Conservation (phyloP, 1,140 invertebrate genomes). For the Conopomorpha cramerella region DNA sequence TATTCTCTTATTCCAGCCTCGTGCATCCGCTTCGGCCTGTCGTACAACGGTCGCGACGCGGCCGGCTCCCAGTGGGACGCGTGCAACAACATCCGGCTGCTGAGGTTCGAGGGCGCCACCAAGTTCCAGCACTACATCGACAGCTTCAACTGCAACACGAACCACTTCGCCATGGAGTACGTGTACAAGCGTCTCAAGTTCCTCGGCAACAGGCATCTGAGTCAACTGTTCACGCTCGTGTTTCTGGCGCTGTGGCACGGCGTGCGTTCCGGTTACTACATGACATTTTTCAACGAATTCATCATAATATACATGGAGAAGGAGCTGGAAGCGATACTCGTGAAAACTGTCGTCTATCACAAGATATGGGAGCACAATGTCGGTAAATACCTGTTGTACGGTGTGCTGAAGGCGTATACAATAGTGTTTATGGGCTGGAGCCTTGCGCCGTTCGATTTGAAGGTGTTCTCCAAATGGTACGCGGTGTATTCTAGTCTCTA, state of each 20-base stretch:
- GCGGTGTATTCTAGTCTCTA: conserved; percentile 30
- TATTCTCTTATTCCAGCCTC: conserved; percentile 46
- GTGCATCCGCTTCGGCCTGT: conserved; percentile 71
- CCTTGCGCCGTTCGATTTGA: conserved; percentile 77
- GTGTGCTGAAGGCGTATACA: conserved; percentile 76
- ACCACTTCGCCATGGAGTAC: conserved; percentile 89
- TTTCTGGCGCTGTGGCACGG: conserved; percentile 96
- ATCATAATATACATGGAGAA: conserved; percentile 85
- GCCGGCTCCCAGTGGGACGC: conserved; percentile 76
- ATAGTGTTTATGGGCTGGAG: conserved; percentile 86
- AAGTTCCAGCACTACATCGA: conserved; percentile 84
- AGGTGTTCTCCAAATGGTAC: conserved; percentile 63
- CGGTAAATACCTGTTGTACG: conserved; percentile 42
- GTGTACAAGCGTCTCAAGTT: conserved; percentile 92
- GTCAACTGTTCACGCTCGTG: conserved; percentile 78
- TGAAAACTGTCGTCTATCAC: conserved; percentile 53
- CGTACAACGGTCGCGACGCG: conserved; percentile 76
- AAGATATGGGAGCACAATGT: conserved; percentile 37
- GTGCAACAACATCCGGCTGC: conserved; percentile 82
- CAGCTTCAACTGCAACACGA: conserved; percentile 94
- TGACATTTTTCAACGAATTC: conserved; percentile 92
- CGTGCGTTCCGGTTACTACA: conserved; percentile 87
- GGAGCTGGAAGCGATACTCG: conserved; percentile 64
- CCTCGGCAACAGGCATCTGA: conserved; percentile 81
- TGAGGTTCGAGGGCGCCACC: conserved; percentile 75